Evolutionary conservation across 2,888 invertebrate genomes (phyloP).

Genomic region (Dryocosmus kuriphilus): DNA sequence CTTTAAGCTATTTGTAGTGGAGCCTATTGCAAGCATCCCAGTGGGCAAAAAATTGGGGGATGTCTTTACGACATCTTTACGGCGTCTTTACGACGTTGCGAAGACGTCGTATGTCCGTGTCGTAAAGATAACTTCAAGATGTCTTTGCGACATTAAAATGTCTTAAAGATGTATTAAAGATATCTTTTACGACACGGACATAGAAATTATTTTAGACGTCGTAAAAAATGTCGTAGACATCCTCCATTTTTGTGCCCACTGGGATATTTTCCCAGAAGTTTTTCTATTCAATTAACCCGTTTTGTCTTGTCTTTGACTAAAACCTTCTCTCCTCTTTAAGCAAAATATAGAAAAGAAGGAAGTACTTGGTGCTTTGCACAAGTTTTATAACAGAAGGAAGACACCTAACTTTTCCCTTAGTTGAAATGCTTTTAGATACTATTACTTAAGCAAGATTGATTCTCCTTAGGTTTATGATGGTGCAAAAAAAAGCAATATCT

Average conservation of each 20-base stretch:
- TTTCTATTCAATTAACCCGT: not conserved
- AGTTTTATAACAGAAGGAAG: constrained; percentile 20
- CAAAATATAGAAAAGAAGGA: constrained; percentile 11
- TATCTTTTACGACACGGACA: too few relatives aligned
- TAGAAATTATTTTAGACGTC: too few relatives aligned
- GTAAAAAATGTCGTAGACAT: too few relatives aligned
- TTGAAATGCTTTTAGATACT: not conserved
- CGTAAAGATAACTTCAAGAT: too few relatives aligned
- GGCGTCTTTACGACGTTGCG: too few relatives aligned
- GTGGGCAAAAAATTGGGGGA: too few relatives aligned
- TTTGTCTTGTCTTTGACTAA: not conserved
- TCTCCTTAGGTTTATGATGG: too few relatives aligned
- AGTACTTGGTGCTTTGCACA: constrained; percentile 1
- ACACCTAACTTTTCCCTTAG: not conserved
- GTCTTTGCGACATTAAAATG: too few relatives aligned
- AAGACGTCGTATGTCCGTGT: too few relatives aligned
- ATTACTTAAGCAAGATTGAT: not conserved
- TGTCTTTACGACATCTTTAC: too few relatives aligned
- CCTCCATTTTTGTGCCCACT: too few relatives aligned
- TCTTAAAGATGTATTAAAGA: too few relatives aligned
- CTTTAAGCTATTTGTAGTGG: not conserved
- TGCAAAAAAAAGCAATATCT: not conserved
- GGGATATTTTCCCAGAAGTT: not conserved
- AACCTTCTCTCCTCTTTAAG: constrained; percentile 7
- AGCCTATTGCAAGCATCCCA: not conserved